Base-by-base conservation (phyloP, 2,888 invertebrate genomes). In the Tetramorium bicarinatum region DNA sequence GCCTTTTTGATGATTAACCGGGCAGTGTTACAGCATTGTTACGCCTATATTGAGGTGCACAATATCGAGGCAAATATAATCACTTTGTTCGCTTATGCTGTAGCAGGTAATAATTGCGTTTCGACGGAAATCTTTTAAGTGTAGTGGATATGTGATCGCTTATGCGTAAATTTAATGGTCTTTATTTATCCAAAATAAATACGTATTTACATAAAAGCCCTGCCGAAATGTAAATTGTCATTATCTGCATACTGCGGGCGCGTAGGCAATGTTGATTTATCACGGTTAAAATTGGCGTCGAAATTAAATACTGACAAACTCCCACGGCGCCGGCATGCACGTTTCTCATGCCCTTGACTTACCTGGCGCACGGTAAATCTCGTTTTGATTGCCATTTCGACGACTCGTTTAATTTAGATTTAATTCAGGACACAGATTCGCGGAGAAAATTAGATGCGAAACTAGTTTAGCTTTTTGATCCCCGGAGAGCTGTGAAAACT, bases 401-500 rank as follows among this genome's bases (percentile, higher is more conserved):
- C 29, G 69, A 56, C 15, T 18, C 91, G 38, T 72, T 92, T 93
- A 92, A 93, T 93, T 93, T 92, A 91, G 89, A 93, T 92, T 64
- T 92, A 92, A 92, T 92, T 86, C 90, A 49, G 84, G 87, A 86
- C 86, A 87, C 86, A 74, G 75, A 59, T 66, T 59, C 41, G 67
- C 64, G 49, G 49, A 25, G 82, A 64, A 62, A 67, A 83, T 83
- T 49, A 75, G 79, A 83, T 77, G 71, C 81, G 85, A 85, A 90
- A 86, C 87, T 89, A 87, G 89, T 91, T 92, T 88, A 83, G 80
- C 80, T 67, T 71, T 72, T 83, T 54, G 72, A 61, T 56, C 88
- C 85, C 89, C 80, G 38, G 92, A 67, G 91, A 54, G 88, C 85
- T 82, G 84, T 91, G 89, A 83, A 88, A 88, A 85, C 84, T 85